Conservation (phyloP, 2,797 vertebrate species). For the Takifugu rubripes region DNA sequence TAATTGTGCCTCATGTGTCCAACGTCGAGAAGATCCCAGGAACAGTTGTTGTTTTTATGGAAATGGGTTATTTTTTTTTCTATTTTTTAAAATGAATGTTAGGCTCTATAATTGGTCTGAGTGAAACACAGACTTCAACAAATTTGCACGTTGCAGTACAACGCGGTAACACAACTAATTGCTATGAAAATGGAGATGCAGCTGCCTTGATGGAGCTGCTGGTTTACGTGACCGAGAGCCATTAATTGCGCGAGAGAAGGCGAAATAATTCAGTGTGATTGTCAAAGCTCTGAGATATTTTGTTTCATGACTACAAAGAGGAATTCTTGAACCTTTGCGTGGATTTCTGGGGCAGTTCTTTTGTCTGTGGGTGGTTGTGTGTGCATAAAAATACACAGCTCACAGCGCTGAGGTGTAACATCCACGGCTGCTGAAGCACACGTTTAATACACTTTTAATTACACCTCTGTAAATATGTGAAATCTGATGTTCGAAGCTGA, state of each 20-base stretch:
- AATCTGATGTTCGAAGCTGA: constrained; percentile 23
- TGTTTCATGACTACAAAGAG: constrained; percentile 51
- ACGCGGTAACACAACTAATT: constrained; percentile 4
- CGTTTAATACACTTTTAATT: constrained; percentile 39
- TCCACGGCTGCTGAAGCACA: constrained; percentile 35
- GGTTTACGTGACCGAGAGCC: constrained; percentile 16
- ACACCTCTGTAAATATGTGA: constrained; percentile 37
- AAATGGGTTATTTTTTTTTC: constrained; percentile 25
- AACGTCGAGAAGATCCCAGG: constrained; percentile 42
- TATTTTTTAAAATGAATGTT: constrained; percentile 23
- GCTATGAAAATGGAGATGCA: constrained; percentile 8
- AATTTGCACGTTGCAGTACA: constrained; percentile 12
- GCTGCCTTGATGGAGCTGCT: constrained; percentile 18
- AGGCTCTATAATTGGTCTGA: constrained; percentile 11
- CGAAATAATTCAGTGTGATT: constrained; percentile 36
- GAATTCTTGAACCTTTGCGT: constrained; percentile 48
- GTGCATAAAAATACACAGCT: constrained; percentile 27
- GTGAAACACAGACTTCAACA: constrained; percentile 9
- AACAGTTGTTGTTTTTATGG: constrained; percentile 64
- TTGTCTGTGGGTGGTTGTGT: constrained; percentile 51
- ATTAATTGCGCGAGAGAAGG: constrained; percentile 28
- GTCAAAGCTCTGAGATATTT: constrained; percentile 55
- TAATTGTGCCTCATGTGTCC: constrained; percentile 69
- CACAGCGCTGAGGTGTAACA: constrained; percentile 37
- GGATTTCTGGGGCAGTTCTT: constrained; percentile 47